A percentile compares a stretch with the other conserved stretches of the same genome.
Evolutionary conservation across 2,797 vertebrate species (phyloP).

Genomic region (Hipposideros larvatus): DNA sequence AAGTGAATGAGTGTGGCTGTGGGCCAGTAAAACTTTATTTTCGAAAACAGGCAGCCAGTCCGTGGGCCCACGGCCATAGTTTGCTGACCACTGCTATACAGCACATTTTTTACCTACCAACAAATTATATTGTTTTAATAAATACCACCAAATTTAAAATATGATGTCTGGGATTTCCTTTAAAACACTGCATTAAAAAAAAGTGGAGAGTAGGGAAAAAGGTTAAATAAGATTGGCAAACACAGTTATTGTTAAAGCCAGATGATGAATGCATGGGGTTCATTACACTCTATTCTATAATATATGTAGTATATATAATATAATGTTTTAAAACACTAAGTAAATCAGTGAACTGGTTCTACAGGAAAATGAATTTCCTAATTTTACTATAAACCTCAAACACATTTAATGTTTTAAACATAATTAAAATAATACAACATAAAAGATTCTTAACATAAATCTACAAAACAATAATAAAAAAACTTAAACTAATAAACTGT

Average conservation of each 20-base stretch:
- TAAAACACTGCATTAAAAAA: slow-evolving; percentile 28
- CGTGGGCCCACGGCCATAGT: neutral
- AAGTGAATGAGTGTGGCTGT: neutral
- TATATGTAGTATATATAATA: neutral
- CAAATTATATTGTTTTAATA: neutral
- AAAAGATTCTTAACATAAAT: slow-evolving; percentile 42
- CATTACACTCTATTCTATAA: slow-evolving; percentile 32
- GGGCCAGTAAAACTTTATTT: slow-evolving; percentile 24
- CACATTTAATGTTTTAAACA: slow-evolving; percentile 37
- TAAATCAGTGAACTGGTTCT: slow-evolving; percentile 19
- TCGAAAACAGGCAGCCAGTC: neutral
- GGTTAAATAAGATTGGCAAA: slow-evolving; percentile 48
- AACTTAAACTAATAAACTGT: slow-evolving; percentile 18
- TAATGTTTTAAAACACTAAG: neutral
- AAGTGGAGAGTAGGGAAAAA: neutral
- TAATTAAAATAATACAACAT: slow-evolving; percentile 50
- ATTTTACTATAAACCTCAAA: slow-evolving; percentile 46
- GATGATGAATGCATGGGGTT: neutral
- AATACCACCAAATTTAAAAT: slow-evolving; percentile 45
- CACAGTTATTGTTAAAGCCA: slow-evolving; percentile 26
- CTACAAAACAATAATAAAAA: slow-evolving; percentile 23
- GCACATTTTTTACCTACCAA: neutral
- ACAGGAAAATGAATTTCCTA: slow-evolving; percentile 25
- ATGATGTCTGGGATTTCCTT: slow-evolving; percentile 16
- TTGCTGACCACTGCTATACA: neutral